Evolutionary conservation across 1,140 invertebrate genomes (phyloP).

Genomic region (Hypsibius dujardini): DNA sequence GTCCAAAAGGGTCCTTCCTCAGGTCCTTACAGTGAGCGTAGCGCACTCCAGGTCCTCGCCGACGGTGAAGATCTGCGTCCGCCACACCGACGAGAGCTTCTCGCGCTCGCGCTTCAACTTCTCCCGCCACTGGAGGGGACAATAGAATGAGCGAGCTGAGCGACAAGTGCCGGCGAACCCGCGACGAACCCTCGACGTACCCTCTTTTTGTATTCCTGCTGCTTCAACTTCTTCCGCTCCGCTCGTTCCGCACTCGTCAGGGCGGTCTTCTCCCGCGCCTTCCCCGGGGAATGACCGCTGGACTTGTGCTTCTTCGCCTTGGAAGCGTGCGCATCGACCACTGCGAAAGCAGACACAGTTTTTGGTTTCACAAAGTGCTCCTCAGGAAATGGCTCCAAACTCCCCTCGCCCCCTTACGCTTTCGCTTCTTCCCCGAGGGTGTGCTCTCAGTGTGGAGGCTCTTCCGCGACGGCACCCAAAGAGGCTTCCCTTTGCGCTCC

Average conservation of each 20-base stretch:
- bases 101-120: not conserved
- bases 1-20: too few species aligned
- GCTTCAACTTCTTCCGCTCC: not conserved
- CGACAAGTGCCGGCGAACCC: too few species aligned
- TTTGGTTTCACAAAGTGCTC: too few species aligned
- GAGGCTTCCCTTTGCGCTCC: not conserved
- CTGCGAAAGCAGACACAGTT: too few species aligned
- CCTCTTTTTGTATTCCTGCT: slow-evolving; percentile 15
- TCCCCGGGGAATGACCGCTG: not conserved
- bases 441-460: not conserved
- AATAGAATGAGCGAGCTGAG: too few species aligned
- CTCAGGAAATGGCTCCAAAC: not conserved
- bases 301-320: not conserved
- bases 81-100: not conserved
- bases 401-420: not conserved
- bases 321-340: not conserved
- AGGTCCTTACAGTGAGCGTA: not conserved
- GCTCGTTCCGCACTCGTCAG: not conserved
- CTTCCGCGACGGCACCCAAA: not conserved
- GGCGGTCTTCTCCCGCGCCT: not conserved
- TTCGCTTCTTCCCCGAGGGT: not conserved
- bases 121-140: slow-evolving; percentile 3
- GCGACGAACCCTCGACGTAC: too few species aligned
- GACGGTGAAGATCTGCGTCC: not conserved
- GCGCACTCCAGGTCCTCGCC: slow-evolving; percentile 8